Evolutionary conservation across 2,113 vertebrate species (phyloP), one percentile per base, ranked within the genome.

Genomic region (Chaenogobius annularis): DNA sequence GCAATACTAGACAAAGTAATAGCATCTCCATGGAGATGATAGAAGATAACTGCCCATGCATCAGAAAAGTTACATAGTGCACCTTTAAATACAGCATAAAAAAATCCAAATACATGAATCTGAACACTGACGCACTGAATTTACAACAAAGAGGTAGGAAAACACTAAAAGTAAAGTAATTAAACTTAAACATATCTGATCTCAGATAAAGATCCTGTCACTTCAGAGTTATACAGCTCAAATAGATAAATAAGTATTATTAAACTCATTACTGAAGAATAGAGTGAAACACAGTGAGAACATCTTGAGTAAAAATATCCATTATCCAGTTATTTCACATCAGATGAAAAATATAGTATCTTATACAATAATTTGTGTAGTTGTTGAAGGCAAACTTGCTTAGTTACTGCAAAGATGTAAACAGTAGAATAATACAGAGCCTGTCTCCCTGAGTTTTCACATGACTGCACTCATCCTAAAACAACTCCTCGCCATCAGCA

Each of bases 401-500:
- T n/a, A 44, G 63, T 11, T 31, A 56, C 50, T 14, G 59, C 23
- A 61, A 67, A 52, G 66, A 52, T 10, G 31, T 20, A 69, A 52
- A 43, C 19, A 2, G 0, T 44, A 10, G 8, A 70, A 79, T 23
- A 67, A 69, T 50, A 78, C 37, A 52, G 19, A 22, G 0, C 8
- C 37, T 54, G 48, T 69, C 6, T 83, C 74, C 82, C 80, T 80
- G 74, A 84, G 78, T 58, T 58, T 69, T 73, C 83, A 73, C 31
- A 19, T 79, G 80, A 71, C 13, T 61, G 26, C 14, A 22, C 22
- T 72, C 47, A 37, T 52, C 43, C 17, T 19, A 19, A 14, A 19
- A 0, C 48, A 68, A 58, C 23, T 23, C 56, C 58, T 61, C 66
- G 69, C 55, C 64, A 59, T 48, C 50, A 68, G 70, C 76, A 64